Evolutionary conservation across 2,797 vertebrate species (phyloP).

Genomic region (Tauraco hartlaubi): DNA sequence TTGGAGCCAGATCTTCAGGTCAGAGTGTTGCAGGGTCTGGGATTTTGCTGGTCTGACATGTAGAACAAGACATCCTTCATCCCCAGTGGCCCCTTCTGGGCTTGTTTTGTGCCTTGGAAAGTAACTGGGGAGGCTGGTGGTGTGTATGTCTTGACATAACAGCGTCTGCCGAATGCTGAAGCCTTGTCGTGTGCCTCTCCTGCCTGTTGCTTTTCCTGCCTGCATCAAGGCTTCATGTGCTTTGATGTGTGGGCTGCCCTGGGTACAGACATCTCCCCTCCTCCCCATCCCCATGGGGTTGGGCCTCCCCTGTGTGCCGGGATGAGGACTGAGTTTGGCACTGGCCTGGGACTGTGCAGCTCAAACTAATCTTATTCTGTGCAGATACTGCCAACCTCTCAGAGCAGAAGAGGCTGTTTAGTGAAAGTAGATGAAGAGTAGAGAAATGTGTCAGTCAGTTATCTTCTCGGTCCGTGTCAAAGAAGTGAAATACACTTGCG

Average conservation of each 20-base stretch:
- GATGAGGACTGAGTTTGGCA: accelerated
- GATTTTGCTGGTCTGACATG: not conserved
- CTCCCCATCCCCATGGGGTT: not conserved
- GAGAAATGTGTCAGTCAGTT: conserved; percentile 19
- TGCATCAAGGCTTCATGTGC: not conserved
- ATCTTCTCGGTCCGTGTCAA: not conserved
- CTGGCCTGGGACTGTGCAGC: not conserved
- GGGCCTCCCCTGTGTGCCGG: not conserved
- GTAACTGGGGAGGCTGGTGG: not conserved
- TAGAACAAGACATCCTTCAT: not conserved
- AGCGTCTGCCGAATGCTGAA: not conserved
- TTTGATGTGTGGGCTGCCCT: not conserved
- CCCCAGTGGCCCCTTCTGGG: not conserved
- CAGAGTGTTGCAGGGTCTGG: not conserved
- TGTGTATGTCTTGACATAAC: not conserved
- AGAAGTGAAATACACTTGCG: not conserved
- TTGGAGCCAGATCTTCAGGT: not conserved
- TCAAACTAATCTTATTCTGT: not conserved
- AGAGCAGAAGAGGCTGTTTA: not conserved
- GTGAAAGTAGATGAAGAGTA: conserved; percentile 2
- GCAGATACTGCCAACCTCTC: not conserved
- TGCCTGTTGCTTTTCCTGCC: not conserved
- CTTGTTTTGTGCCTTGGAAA: not conserved
- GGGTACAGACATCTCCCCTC: too few relatives aligned
- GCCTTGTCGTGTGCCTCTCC: not conserved